Evolutionary conservation across 2,797 vertebrate genomes (phyloP).

Genomic region (Nannoperca obscura): DNA sequence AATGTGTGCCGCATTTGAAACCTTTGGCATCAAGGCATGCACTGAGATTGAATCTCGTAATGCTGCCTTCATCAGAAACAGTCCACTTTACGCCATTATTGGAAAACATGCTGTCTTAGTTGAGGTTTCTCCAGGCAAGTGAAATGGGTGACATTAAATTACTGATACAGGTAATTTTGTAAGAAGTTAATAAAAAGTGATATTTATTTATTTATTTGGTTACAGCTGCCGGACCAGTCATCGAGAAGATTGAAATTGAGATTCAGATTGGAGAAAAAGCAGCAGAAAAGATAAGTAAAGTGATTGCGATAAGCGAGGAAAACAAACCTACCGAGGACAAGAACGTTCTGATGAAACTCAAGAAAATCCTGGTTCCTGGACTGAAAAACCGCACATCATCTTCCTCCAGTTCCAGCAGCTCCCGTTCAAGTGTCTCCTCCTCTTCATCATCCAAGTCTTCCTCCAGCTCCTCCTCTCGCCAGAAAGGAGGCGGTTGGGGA

Average conservation of each 20-base stretch:
- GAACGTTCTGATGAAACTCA: constrained; percentile 84
- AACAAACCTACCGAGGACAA: constrained; percentile 76
- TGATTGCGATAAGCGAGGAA: constrained; percentile 67
- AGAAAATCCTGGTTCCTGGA: constrained; percentile 83
- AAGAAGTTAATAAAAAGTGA: constrained; percentile 1
- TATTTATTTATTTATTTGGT: constrained; percentile 50
- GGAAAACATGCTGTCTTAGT: constrained; percentile 80
- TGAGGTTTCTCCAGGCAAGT: constrained; percentile 82
- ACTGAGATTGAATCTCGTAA: constrained; percentile 78
- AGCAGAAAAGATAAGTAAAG: constrained; percentile 84
- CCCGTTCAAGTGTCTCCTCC: constrained; percentile 40
- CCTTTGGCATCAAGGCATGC: constrained; percentile 83
- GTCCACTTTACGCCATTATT: constrained; percentile 76
- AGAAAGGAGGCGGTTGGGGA: no score
- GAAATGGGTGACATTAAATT: neutral
- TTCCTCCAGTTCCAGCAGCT: constrained; percentile 58
- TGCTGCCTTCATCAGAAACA: constrained; percentile 77
- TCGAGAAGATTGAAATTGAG: constrained; percentile 89
- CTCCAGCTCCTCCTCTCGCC: constrained; percentile 63
- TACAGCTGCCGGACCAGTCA: constrained; percentile 76
- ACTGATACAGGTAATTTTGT: neutral
- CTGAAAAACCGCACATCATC: constrained; percentile 60
- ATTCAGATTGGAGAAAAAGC: constrained; percentile 85
- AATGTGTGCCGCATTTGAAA: constrained; percentile 73
- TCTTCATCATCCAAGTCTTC: constrained; percentile 60